Conservation (phyloP, 2,888 invertebrate genomes). For the Caenorhabditis angaria region DNA sequence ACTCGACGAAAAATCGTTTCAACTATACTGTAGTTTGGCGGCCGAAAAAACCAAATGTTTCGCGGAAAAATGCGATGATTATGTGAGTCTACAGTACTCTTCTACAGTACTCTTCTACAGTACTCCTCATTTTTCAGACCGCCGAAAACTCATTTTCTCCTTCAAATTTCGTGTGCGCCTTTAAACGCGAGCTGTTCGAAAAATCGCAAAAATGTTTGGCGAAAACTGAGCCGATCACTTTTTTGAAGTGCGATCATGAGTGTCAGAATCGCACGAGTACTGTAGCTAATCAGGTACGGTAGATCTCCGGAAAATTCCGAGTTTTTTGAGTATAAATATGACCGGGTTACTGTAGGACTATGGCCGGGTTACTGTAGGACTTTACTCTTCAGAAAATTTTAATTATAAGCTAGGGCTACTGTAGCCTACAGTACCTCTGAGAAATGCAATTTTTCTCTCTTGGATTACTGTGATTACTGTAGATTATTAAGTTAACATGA, state of each 20-base stretch:
- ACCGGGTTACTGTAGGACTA: not conserved
- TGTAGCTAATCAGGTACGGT: slow-evolving; percentile 13
- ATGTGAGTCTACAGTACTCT: slow-evolving; percentile 55
- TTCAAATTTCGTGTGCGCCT: slow-evolving; percentile 69
- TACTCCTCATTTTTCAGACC: slow-evolving; percentile 42
- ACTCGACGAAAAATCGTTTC: slow-evolving; percentile 59
- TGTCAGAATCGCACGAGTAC: slow-evolving; percentile 54
- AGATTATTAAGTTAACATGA: too few relatives aligned
- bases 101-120: not conserved
- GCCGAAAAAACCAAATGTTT: slow-evolving; percentile 68
- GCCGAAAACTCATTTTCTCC: slow-evolving; percentile 70
- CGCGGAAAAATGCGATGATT: slow-evolving; percentile 64
- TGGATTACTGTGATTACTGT: too few relatives aligned
- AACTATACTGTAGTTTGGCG: slow-evolving; percentile 66
- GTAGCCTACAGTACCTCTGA: not conserved
- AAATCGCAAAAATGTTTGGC: slow-evolving; percentile 33
- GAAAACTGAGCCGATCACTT: slow-evolving; percentile 66
- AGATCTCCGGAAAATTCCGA: too few relatives aligned
- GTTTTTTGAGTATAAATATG: too few relatives aligned
- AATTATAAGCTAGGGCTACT: slow-evolving; percentile 3
- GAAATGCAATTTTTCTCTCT: not conserved
- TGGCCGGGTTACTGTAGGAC: not conserved
- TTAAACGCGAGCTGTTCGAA: slow-evolving; percentile 60
- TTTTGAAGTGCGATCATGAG: slow-evolving; percentile 68
- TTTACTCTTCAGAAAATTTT: slow-evolving; percentile 11